Percentiles rank a stretch among this genome's conserved stretches.
Conservation (phyloP, 2,113 vertebrate species). For the Channa maculata region DNA sequence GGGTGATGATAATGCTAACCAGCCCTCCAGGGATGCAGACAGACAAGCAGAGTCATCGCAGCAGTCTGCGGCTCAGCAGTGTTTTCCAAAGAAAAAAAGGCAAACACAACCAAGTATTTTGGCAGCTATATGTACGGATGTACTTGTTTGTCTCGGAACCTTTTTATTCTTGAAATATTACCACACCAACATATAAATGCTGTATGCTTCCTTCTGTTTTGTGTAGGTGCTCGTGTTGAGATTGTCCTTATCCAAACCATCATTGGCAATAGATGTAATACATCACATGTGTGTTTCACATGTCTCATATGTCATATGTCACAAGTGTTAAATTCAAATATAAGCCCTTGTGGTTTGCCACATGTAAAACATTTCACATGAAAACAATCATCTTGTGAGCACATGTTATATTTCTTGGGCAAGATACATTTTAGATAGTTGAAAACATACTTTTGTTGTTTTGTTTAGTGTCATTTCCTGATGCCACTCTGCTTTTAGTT, state of each 20-base stretch:
- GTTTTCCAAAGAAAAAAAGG: neutral
- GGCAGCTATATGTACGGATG: neutral
- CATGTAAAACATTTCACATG: too few species aligned
- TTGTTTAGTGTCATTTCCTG: neutral
- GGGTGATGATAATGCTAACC: slow-evolving; percentile 48
- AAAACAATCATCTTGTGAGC: too few species aligned
- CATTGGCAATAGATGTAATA: too few species aligned
- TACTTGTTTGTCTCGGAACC: too few species aligned
- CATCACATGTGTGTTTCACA: too few species aligned
- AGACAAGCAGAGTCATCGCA: slow-evolving; percentile 61
- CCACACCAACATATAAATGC: neutral
- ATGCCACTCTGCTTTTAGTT: neutral
- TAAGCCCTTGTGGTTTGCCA: too few species aligned
- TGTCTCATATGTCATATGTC: too few species aligned
- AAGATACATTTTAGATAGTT: too few species aligned
- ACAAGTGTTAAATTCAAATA: too few species aligned
- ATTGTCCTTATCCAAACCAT: too few species aligned
- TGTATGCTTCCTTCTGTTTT: neutral
- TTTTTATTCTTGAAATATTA: neutral
- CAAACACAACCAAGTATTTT: slow-evolving; percentile 2
- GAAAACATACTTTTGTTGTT: neutral
- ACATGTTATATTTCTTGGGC: too few species aligned
- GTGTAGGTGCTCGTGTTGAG: neutral
- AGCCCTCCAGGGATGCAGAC: slow-evolving; percentile 52
- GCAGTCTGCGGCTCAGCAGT: slow-evolving; percentile 49